Evolutionary conservation across 2,888 invertebrate species (phyloP).

Genomic region (Coelinius sp.): DNA sequence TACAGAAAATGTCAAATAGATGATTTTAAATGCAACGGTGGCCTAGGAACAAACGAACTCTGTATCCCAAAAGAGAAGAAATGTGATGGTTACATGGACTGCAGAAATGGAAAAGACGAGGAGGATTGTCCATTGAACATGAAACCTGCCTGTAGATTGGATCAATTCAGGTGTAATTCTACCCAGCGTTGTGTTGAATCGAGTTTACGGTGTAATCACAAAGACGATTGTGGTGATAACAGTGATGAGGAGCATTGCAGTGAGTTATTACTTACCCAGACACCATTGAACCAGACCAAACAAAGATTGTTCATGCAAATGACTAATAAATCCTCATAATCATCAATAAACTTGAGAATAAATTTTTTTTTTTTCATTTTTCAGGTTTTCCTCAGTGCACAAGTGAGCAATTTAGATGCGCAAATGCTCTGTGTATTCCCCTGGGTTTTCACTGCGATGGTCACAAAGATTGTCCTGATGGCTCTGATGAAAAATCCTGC

Average conservation of each 20-base stretch:
- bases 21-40: conserved; percentile 87
- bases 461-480: conserved; percentile 92
- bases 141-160: conserved; percentile 78
- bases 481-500: conserved; percentile 91
- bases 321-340: too few species aligned
- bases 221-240: conserved; percentile 91
- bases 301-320: neutral
- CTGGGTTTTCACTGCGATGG: conserved; percentile 88
- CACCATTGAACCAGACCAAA: neutral
- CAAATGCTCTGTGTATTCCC: conserved; percentile 94
- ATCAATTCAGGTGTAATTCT: conserved; percentile 88
- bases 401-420: conserved; percentile 92
- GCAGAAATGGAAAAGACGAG: conserved; percentile 87
- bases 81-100: conserved; percentile 93
- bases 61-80: conserved; percentile 91
- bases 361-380: too few species aligned
- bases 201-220: conserved; percentile 85
- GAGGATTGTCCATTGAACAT: conserved; percentile 78
- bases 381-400: conserved; percentile 92
- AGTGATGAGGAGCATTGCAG: conserved; percentile 93
- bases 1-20: conserved; percentile 89
- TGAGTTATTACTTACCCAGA: conserved; percentile 66
- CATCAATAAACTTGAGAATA: too few species aligned
- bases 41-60: conserved; percentile 75
- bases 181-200: conserved; percentile 87